These are phyloP conservation scores for Cairina moschata DNA, from an alignment of 2,113 vertebrate genomes.

Conservation along the genomic window DNA sequence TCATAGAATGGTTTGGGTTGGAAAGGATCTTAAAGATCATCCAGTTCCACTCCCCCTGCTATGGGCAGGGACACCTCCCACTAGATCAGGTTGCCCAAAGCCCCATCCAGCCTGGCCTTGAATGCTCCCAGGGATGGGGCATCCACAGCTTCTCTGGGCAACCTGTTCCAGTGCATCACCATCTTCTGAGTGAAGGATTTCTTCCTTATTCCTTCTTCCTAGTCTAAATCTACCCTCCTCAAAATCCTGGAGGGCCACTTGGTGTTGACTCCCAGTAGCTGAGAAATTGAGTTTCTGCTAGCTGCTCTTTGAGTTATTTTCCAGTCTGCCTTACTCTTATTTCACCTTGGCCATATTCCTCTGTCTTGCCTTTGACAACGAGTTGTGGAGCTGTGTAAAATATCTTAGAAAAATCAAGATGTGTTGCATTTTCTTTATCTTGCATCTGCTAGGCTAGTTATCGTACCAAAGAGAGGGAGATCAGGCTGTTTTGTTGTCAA, in stretches of 20 bases:
- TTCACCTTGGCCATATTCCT: not conserved
- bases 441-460: not conserved
- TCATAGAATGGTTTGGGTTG: too few relatives aligned
- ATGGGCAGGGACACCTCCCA: too few relatives aligned
- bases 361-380: not conserved
- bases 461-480: not conserved
- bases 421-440: not conserved
- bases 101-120: too few relatives aligned
- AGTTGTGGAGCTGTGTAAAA: not conserved
- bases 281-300: not conserved
- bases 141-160: too few relatives aligned
- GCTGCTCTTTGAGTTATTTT: not conserved
- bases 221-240: too few relatives aligned
- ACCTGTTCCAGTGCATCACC: too few relatives aligned
- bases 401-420: not conserved
- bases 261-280: not conserved
- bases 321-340: not conserved
- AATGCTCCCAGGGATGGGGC: too few relatives aligned
- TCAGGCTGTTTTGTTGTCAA: not conserved
- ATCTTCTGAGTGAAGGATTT: too few relatives aligned
- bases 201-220: too few relatives aligned
- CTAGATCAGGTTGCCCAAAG: too few relatives aligned
- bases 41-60: too few relatives aligned
- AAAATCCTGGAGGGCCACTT: not conserved
- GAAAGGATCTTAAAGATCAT: too few relatives aligned